phyloP scores from a whole-genome alignment of 2,113 vertebrate species.

The sheep (Ovis aries) region DNA sequence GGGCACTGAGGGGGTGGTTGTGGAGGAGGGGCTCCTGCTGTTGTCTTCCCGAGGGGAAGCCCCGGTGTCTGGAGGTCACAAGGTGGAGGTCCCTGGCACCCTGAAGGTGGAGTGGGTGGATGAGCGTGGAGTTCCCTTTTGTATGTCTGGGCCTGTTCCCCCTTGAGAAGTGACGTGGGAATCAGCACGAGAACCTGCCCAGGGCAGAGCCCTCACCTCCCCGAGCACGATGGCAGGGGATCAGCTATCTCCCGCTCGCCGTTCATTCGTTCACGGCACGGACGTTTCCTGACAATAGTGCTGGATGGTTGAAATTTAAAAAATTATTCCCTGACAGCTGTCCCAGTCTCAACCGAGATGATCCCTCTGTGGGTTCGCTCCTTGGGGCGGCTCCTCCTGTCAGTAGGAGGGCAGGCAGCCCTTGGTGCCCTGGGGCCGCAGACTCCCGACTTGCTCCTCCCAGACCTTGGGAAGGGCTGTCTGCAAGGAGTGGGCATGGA shows the following conservation, averaged over 20 bases:
- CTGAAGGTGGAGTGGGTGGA: neutral
- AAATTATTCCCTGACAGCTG: fast-evolving
- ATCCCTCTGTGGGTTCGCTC: neutral
- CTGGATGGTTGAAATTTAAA: fast-evolving
- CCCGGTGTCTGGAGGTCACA: neutral
- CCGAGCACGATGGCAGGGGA: fast-evolving
- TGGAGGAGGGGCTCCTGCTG: neutral
- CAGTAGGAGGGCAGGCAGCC: fast-evolving
- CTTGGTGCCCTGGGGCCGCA: neutral
- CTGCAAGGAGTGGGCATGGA: neutral
- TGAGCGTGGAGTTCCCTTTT: neutral
- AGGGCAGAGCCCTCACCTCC: too few relatives aligned
- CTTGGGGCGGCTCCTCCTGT: too few relatives aligned
- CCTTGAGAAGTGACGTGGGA: fast-evolving
- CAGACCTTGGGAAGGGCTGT: fast-evolving
- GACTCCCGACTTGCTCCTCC: neutral
- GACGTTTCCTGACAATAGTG: too few relatives aligned
- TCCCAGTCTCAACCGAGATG: fast-evolving
- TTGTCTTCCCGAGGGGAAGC: fast-evolving
- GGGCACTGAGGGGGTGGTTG: fast-evolving
- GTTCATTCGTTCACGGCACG: fast-evolving
- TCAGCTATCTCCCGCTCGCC: fast-evolving
- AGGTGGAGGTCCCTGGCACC: neutral
- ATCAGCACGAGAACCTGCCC: neutral
- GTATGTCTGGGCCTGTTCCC: neutral